phyloP scores from a whole-genome alignment of 2,888 invertebrate species.

The Eristalis arbustorum region DNA sequence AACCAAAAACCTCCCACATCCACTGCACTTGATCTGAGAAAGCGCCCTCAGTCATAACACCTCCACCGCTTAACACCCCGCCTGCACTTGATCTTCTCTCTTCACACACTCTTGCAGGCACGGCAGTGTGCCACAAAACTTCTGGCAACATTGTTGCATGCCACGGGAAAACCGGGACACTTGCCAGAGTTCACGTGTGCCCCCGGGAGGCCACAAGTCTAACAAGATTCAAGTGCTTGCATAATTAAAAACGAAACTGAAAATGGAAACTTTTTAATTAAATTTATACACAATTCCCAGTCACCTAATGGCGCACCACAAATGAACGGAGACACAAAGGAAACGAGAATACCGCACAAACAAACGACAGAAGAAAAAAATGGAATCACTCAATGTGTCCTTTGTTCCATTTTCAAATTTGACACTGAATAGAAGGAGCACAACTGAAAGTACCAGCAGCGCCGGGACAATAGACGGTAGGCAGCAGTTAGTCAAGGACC shows the following conservation, averaged over 20 bases:
- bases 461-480: background rate
- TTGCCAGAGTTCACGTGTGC: background rate
- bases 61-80: background rate
- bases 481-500: background rate
- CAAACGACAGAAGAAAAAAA: background rate
- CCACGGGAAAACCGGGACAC: background rate
- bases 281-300: background rate
- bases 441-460: background rate
- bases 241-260: background rate
- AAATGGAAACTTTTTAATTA: background rate
- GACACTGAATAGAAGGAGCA: slow-evolving; percentile 18
- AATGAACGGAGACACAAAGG: background rate
- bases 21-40: too few relatives aligned
- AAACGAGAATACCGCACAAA: background rate
- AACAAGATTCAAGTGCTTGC: background rate
- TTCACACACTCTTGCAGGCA: background rate
- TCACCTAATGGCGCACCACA: background rate
- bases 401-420: slow-evolving; percentile 28
- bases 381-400: background rate
- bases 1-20: too few relatives aligned
- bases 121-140: background rate
- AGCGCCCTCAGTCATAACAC: too few relatives aligned
- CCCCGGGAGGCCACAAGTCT: background rate
- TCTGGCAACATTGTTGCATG: background rate
- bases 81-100: background rate